Percentiles rank a stretch among this genome's conserved stretches.
Conservation (phyloP, 1,140 invertebrate genomes). For the Zeugodacus cucurbitae region DNA sequence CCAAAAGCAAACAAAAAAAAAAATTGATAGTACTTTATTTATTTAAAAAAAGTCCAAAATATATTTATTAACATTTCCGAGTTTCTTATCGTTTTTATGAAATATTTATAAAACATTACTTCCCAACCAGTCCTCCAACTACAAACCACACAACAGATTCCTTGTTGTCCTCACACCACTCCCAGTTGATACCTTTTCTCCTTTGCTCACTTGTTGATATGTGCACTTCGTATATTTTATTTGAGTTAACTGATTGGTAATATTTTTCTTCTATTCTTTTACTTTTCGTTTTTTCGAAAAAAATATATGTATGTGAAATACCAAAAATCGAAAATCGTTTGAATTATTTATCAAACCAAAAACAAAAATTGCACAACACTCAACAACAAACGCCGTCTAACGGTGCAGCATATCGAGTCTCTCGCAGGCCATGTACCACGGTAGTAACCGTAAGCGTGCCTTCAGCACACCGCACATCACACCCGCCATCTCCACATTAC, state of each 20-base stretch:
- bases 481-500: conserved; percentile 41
- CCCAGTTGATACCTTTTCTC: not conserved
- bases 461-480: conserved; percentile 61
- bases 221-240: not conserved
- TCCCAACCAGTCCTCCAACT: not conserved
- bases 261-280: conserved; percentile 39
- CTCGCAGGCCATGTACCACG: conserved; percentile 39
- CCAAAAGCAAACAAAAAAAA: too few species aligned
- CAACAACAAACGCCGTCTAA: not conserved
- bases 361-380: not conserved
- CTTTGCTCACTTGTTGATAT: not conserved
- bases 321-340: not conserved
- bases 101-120: too few species aligned
- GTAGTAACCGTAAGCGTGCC: conserved; percentile 53
- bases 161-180: not conserved
- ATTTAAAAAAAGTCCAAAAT: too few species aligned
- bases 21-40: too few species aligned
- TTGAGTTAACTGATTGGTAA: conserved; percentile 38
- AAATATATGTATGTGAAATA: conserved; percentile 6
- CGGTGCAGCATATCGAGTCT: conserved; percentile 41
- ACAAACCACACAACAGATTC: not conserved
- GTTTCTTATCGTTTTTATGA: too few species aligned
- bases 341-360: not conserved
- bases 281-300: conserved; percentile 37
- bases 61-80: too few species aligned